Conservation (phyloP, 2,113 vertebrate genomes). For the Capra hircus region DNA sequence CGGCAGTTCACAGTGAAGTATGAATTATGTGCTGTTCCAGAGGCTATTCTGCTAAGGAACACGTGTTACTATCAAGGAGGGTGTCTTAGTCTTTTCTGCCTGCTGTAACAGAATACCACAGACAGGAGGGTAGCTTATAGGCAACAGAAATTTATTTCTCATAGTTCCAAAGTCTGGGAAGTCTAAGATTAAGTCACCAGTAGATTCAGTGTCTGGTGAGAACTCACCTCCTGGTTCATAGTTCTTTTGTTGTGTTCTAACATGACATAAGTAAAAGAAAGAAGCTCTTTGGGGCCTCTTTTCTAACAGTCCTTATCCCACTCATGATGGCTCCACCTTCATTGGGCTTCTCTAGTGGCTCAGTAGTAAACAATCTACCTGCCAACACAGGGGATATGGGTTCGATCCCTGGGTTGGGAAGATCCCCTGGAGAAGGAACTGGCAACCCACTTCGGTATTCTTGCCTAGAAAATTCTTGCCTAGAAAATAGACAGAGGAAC, state of each 20-base stretch:
- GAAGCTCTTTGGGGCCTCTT: background rate
- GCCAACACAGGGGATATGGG: background rate
- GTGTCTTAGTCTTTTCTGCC: background rate
- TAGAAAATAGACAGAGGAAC: background rate
- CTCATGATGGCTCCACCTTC: background rate
- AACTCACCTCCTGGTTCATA: background rate
- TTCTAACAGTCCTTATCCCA: background rate
- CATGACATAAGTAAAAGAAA: background rate
- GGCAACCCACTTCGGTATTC: background rate
- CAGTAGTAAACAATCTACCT: background rate
- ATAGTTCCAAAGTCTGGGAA: background rate
- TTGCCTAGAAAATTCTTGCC: background rate
- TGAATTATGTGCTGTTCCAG: background rate
- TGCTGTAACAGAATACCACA: background rate
- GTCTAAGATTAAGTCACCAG: background rate
- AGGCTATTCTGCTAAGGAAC: background rate
- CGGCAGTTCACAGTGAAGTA: background rate
- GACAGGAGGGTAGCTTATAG: background rate
- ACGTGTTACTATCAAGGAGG: background rate
- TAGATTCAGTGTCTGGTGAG: background rate
- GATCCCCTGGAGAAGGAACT: background rate
- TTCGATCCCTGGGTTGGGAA: background rate
- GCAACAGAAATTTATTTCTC: background rate
- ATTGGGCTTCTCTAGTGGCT: background rate
- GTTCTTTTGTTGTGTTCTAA: background rate